These are phyloP conservation scores for Hemichromis elongatus DNA, from an alignment of 2,113 vertebrate genomes.

Conservation along the genomic window DNA sequence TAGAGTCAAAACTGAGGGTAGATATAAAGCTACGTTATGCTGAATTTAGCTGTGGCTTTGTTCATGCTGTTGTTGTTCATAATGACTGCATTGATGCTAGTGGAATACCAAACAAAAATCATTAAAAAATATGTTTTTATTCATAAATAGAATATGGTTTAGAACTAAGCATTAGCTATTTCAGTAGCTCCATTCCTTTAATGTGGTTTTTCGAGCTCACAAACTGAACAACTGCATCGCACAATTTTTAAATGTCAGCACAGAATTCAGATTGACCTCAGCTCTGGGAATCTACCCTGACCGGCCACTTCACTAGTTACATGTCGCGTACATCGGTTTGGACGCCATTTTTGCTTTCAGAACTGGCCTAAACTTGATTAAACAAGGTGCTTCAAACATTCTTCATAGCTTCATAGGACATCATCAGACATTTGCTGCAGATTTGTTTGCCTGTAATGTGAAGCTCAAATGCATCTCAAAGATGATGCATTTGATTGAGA, in stretches of 20 bases:
- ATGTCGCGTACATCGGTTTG: not conserved
- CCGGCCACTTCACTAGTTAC: not conserved
- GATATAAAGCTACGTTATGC: not conserved
- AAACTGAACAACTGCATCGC: not conserved
- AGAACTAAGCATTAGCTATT: not conserved
- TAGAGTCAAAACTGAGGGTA: not conserved
- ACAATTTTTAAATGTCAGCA: too few relatives aligned
- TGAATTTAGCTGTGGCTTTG: not conserved
- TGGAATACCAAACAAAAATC: not conserved
- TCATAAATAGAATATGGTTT: not conserved
- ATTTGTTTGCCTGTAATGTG: not conserved
- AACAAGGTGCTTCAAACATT: not conserved
- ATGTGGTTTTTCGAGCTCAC: accelerated
- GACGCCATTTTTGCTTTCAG: not conserved
- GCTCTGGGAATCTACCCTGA: not conserved
- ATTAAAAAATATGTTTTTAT: not conserved
- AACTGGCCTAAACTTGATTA: not conserved
- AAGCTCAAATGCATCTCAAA: not conserved
- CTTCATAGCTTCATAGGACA: not conserved
- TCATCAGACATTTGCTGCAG: not conserved
- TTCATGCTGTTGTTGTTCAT: not conserved
- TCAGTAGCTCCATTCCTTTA: not conserved
- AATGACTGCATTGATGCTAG: not conserved
- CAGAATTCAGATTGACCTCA: too few relatives aligned
- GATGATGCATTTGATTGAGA: not conserved